Conservation (phyloP, 2,797 vertebrate species). For the Nannoperca obscura region DNA sequence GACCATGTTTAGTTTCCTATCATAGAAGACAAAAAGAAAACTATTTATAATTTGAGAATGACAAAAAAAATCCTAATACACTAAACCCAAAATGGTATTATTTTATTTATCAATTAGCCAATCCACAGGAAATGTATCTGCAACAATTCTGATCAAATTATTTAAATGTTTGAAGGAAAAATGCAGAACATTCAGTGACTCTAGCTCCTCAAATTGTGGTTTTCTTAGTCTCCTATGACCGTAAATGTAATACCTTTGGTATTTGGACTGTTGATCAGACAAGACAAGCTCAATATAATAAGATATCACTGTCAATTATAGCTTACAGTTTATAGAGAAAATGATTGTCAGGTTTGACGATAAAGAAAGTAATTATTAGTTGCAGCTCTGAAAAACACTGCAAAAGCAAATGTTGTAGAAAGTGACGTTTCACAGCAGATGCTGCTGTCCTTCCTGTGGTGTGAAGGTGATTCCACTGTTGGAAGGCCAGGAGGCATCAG, state of each 20-base stretch:
- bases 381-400: background rate
- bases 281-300: background rate
- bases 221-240: background rate
- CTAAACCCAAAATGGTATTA: background rate
- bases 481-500: slow-evolving; percentile 20
- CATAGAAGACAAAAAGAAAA: background rate
- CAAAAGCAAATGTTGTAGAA: background rate
- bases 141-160: background rate
- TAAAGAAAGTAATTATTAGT: background rate
- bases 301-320: background rate
- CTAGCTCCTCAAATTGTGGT: background rate
- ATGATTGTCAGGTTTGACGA: background rate
- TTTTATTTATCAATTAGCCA: background rate
- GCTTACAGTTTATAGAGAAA: background rate
- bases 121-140: background rate
- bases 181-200: background rate
- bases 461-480: slow-evolving; percentile 36
- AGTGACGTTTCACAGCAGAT: background rate
- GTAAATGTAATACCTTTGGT: background rate
- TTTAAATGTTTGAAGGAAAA: background rate
- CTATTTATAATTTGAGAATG: background rate
- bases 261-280: background rate
- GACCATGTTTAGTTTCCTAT: background rate
- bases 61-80: background rate
- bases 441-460: background rate